Evolutionary conservation across 2,113 vertebrate species (phyloP).

Genomic region (Platysternon megacephalum): DNA sequence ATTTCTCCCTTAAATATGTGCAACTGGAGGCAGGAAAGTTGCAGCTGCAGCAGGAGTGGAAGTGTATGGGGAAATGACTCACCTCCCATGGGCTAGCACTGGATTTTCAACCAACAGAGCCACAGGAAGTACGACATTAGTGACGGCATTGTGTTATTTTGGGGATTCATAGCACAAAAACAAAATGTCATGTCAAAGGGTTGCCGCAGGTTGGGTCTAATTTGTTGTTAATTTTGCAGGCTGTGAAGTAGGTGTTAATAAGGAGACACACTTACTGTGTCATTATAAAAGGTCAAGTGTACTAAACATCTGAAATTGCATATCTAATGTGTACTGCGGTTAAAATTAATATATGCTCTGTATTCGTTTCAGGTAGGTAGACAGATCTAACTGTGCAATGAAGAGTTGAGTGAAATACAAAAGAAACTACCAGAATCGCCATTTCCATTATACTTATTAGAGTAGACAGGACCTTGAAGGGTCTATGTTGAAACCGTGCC

Average conservation of each 20-base stretch:
- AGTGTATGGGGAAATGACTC: constrained; percentile 25
- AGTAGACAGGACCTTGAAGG: background rate
- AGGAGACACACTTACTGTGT: background rate
- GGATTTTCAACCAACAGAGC: constrained; percentile 38
- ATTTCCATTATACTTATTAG: background rate
- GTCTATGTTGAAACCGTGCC: background rate
- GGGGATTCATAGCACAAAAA: background rate
- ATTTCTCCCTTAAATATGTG: background rate
- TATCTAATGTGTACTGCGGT: background rate
- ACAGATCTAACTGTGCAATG: background rate
- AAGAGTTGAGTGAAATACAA: background rate
- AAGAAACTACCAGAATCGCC: background rate
- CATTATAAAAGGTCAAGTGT: background rate
- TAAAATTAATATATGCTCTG: background rate
- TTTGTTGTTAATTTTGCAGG: background rate
- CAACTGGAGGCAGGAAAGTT: background rate
- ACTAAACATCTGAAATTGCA: background rate
- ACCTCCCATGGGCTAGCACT: background rate
- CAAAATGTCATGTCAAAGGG: background rate
- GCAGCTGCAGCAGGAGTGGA: constrained; percentile 58
- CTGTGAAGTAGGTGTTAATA: constrained; percentile 18
- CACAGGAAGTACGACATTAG: constrained; percentile 15
- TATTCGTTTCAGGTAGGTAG: background rate
- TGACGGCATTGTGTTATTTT: constrained; percentile 9
- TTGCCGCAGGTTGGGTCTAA: background rate